phyloP scores from a whole-genome alignment of 2,797 vertebrate genomes.

The Chelon auratus region DNA sequence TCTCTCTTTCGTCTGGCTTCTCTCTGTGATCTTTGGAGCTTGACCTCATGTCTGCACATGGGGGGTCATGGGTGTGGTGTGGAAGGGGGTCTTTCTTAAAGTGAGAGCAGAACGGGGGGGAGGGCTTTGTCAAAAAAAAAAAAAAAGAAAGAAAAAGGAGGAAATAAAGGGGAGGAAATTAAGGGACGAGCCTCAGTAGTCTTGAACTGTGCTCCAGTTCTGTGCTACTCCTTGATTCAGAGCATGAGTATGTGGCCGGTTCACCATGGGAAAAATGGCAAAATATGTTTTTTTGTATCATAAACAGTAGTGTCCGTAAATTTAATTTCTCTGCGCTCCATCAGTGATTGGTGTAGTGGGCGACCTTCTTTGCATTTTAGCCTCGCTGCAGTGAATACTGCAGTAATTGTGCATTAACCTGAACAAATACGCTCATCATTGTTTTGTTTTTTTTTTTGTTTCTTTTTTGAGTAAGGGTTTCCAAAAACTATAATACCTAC shows the following conservation, averaged over 20 bases:
- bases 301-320: neutral
- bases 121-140: conserved; percentile 43
- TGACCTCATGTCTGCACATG: conserved; percentile 85
- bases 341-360: neutral
- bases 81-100: conserved; percentile 69
- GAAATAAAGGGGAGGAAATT: conserved; percentile 72
- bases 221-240: conserved; percentile 36
- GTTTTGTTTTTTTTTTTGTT: neutral
- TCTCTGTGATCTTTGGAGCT: conserved; percentile 88
- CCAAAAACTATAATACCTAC: neutral
- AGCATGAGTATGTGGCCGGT: conserved; percentile 23
- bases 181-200: conserved; percentile 62
- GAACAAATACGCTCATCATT: neutral
- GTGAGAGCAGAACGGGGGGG: conserved; percentile 49
- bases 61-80: conserved; percentile 80
- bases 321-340: neutral
- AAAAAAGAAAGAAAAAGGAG: conserved; percentile 36
- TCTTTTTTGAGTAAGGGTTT: neutral
- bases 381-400: neutral
- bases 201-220: conserved; percentile 55
- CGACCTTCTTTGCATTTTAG: conserved; percentile 8
- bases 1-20: conserved; percentile 74
- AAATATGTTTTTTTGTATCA: conserved; percentile 11
- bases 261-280: neutral
- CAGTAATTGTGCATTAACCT: neutral